Evolutionary conservation across 2,797 vertebrate species (phyloP).

Genomic region (Hirundo rustica): DNA sequence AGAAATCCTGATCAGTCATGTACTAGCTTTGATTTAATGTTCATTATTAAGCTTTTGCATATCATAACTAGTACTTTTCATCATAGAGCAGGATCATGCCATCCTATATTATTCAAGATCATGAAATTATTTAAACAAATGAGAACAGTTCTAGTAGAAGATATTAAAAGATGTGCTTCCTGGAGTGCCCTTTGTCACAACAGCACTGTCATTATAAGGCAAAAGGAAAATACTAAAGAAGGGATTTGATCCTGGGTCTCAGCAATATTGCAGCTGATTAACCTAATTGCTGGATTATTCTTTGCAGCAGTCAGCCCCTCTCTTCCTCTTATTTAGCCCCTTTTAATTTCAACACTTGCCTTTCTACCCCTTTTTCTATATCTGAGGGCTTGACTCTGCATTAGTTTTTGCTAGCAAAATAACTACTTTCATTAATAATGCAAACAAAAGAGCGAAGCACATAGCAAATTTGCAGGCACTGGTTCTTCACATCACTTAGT

Average conservation of each 20-base stretch:
- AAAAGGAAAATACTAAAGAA: neutral
- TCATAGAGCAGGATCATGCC: neutral
- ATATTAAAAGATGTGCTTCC: neutral
- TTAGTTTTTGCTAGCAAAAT: neutral
- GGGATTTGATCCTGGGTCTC: neutral
- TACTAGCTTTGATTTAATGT: neutral
- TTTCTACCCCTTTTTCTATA: neutral
- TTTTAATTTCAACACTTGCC: neutral
- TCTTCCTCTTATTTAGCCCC: neutral
- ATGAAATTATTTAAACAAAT: neutral
- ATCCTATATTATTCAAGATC: neutral
- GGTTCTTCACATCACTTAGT: neutral
- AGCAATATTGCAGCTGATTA: neutral
- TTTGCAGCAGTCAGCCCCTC: neutral
- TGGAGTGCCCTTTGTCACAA: neutral
- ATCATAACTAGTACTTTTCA: neutral
- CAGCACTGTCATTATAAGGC: neutral
- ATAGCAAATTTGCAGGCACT: neutral
- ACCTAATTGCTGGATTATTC: neutral
- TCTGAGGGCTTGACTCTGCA: neutral
- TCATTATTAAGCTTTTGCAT: neutral
- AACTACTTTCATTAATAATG: neutral
- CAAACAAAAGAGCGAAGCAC: neutral
- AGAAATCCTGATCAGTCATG: neutral
- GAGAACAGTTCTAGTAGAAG: neutral